A percentile compares a stretch with the other conserved stretches of the same genome.
Conservation (phyloP, 2,113 vertebrate species). For the Myrmecobius fasciatus region DNA sequence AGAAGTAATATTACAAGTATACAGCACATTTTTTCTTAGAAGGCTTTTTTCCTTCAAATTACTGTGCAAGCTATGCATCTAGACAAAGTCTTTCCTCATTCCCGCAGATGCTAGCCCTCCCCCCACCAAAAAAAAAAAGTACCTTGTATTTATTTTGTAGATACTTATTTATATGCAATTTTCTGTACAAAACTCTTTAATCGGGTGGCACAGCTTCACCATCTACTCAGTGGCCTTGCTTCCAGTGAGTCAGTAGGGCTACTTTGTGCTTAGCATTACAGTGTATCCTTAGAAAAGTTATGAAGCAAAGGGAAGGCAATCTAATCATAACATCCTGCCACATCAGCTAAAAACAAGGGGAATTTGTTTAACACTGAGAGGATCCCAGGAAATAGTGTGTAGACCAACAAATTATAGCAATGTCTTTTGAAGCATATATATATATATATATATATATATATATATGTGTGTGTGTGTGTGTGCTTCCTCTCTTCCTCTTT, state of each 20-base stretch:
- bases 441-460: no score
- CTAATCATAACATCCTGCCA: background rate
- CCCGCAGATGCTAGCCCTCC: background rate
- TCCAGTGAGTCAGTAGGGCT: background rate
- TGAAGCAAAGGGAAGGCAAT: background rate
- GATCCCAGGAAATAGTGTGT: background rate
- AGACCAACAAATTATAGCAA: background rate
- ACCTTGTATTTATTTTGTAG: background rate
- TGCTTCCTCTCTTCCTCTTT: background rate
- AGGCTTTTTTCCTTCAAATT: background rate
- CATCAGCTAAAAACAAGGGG: background rate
- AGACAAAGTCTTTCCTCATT: background rate
- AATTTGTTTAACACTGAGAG: background rate
- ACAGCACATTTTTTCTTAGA: background rate
- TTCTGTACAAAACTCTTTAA: background rate
- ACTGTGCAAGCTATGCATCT: background rate
- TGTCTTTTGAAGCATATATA: background rate
- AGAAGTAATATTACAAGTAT: background rate
- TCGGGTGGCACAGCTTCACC: background rate
- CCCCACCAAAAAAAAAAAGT: background rate
- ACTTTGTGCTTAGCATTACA: background rate
- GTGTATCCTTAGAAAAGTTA: background rate
- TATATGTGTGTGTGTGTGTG: no score
- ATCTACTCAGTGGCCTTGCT: background rate
- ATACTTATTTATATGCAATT: background rate